Evolutionary conservation across 2,888 invertebrate species (phyloP).

Genomic region (Koerneria pararmatus): DNA sequence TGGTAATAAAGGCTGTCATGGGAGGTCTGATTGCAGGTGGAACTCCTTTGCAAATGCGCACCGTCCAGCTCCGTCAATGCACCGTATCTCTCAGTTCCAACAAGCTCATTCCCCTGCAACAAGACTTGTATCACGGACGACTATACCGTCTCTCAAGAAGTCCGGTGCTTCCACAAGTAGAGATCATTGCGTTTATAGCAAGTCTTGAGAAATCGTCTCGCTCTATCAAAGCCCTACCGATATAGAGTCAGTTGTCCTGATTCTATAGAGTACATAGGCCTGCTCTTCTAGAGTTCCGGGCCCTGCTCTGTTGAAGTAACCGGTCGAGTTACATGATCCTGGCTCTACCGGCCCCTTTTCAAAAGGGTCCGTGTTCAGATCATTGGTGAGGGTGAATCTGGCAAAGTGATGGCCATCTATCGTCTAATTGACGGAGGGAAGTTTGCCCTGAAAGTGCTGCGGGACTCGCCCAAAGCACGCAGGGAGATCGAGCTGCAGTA

Average conservation of each 20-base stretch:
- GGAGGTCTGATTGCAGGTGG: no score
- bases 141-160: slow-evolving; percentile 54
- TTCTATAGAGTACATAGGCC: no score
- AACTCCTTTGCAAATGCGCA: no score
- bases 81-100: no score
- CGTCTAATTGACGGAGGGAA: slow-evolving; percentile 74
- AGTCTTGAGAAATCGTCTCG: neutral
- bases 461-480: slow-evolving; percentile 85
- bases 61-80: no score
- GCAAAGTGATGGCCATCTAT: slow-evolving; percentile 93
- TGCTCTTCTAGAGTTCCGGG: no score
- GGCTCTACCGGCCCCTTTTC: no score
- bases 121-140: slow-evolving; percentile 54
- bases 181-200: neutral
- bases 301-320: no score
- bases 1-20: no score
- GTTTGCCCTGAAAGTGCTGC: slow-evolving; percentile 85
- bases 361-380: slow-evolving; percentile 66
- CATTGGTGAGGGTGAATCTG: slow-evolving; percentile 92
- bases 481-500: slow-evolving; percentile 93
- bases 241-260: no score
- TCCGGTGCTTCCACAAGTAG: slow-evolving; percentile 18
- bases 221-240: neutral
- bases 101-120: slow-evolving; percentile 3
- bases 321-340: neutral